Evolutionary conservation across 2,888 invertebrate species (phyloP).

Genomic region (Drosophila barbarae): DNA sequence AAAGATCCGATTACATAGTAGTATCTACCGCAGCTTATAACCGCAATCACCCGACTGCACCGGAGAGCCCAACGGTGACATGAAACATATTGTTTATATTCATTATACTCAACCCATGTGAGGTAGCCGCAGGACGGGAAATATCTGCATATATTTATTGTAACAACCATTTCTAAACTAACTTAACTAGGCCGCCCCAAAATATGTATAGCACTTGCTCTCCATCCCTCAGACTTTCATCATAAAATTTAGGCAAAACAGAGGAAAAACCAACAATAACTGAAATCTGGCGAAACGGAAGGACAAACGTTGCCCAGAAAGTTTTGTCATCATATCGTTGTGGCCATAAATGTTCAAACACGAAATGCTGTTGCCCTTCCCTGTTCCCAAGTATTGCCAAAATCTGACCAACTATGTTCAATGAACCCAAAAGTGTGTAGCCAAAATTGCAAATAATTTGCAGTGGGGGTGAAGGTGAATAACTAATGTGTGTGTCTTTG

Average conservation of each 20-base stretch:
- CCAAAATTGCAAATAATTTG: constrained; percentile 52
- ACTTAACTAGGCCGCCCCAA: constrained; percentile 52
- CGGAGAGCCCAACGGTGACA: constrained; percentile 10
- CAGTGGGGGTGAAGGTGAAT: not conserved
- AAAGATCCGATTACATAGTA: not conserved
- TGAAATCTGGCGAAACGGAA: constrained; percentile 56
- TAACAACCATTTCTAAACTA: constrained; percentile 67
- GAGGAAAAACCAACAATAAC: constrained; percentile 32
- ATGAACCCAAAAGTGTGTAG: constrained; percentile 25
- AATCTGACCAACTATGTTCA: constrained; percentile 31
- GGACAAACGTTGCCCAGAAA: constrained; percentile 47
- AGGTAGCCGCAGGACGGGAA: constrained; percentile 30
- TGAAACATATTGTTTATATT: constrained; percentile 54
- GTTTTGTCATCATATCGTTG: constrained; percentile 63
- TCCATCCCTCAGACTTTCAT: constrained; percentile 9
- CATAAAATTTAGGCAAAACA: constrained; percentile 54
- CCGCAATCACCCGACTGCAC: not conserved
- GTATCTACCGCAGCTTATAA: not conserved
- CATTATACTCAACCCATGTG: constrained; percentile 13
- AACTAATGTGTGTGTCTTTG: constrained; percentile 3
- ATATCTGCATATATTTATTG: constrained; percentile 64
- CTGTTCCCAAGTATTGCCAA: constrained; percentile 34
- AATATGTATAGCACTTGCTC: not conserved
- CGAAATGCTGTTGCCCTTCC: constrained; percentile 11
- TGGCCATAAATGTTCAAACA: constrained; percentile 59